phyloP scores from a whole-genome alignment of 2,113 vertebrate genomes.

The Mesoclemmys tuberculata region DNA sequence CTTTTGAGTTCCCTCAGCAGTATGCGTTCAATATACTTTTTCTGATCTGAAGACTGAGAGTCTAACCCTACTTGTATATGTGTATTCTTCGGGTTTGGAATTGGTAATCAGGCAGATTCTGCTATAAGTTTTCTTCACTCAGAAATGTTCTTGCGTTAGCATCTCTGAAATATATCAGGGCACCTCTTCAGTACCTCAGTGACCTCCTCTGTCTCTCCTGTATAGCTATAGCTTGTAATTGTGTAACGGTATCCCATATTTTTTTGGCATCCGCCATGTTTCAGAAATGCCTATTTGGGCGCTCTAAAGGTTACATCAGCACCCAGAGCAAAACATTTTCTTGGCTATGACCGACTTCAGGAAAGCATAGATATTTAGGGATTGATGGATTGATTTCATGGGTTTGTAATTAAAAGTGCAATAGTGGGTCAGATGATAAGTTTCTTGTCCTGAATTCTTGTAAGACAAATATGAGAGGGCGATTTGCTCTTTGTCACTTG shows the following conservation, averaged over 20 bases:
- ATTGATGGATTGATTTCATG: background rate
- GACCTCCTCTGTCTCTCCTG: background rate
- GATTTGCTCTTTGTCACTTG: conserved; percentile 17
- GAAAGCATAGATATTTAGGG: background rate
- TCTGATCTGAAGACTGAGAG: conserved; percentile 5
- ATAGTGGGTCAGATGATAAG: background rate
- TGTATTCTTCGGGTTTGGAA: background rate
- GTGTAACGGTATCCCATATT: background rate
- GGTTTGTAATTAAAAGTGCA: conserved; percentile 25
- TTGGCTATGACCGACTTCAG: background rate
- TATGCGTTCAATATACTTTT: background rate
- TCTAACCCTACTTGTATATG: conserved; percentile 3
- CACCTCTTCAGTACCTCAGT: background rate
- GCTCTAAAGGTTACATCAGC: background rate
- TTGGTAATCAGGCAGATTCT: conserved; percentile 28
- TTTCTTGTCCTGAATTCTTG: background rate
- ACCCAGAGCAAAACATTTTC: background rate
- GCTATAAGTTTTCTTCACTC: background rate
- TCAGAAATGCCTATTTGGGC: background rate
- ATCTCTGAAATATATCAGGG: background rate
- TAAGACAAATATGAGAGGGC: background rate
- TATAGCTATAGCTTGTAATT: background rate
- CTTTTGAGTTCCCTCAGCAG: conserved; percentile 15
- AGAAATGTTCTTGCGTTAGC: background rate
- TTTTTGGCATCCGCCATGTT: background rate